Conservation (phyloP, 1,140 invertebrate species). For the Drosophila eugracilis region DNA sequence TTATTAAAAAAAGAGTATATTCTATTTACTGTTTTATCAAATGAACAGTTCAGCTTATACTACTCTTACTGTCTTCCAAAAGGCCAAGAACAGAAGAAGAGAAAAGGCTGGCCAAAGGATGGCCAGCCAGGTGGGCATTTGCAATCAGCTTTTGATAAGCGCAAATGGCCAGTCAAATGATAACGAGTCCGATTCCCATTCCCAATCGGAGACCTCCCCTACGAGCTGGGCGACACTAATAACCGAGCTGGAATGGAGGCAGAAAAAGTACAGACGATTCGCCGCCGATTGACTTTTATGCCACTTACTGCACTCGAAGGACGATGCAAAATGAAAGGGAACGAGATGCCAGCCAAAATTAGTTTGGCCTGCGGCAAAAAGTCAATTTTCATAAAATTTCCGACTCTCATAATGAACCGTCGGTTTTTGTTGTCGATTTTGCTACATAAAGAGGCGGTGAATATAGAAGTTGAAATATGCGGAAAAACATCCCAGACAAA, state of each 20-base stretch:
- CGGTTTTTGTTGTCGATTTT: slow-evolving; percentile 65
- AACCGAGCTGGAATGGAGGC: slow-evolving; percentile 20
- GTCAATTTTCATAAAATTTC: slow-evolving; percentile 82
- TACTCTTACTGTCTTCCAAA: not conserved
- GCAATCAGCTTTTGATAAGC: slow-evolving; percentile 83
- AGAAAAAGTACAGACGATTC: slow-evolving; percentile 31
- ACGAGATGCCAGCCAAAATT: slow-evolving; percentile 54
- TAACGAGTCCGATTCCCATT: slow-evolving; percentile 61
- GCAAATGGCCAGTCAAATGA: slow-evolving; percentile 81
- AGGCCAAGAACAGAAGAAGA: slow-evolving; percentile 10
- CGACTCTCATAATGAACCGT: slow-evolving; percentile 73
- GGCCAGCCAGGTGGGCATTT: slow-evolving; percentile 63
- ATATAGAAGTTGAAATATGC: slow-evolving; percentile 2
- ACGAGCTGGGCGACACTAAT: slow-evolving; percentile 13
- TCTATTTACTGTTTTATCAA: not conserved
- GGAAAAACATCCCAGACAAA: not conserved
- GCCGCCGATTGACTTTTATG: slow-evolving; percentile 69
- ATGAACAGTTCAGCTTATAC: not conserved
- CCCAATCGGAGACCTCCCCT: slow-evolving; percentile 14
- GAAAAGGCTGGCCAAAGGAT: slow-evolving; percentile 20
- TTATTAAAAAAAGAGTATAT: not conserved
- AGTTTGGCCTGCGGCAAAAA: slow-evolving; percentile 76
- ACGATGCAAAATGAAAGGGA: slow-evolving; percentile 9
- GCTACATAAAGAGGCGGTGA: slow-evolving; percentile 37
- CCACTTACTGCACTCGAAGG: slow-evolving; percentile 22